A percentile compares a stretch with the other conserved stretches of the same genome.
Evolutionary conservation across 2,113 vertebrate species (phyloP).

Genomic region (Mohoua ochrocephala): DNA sequence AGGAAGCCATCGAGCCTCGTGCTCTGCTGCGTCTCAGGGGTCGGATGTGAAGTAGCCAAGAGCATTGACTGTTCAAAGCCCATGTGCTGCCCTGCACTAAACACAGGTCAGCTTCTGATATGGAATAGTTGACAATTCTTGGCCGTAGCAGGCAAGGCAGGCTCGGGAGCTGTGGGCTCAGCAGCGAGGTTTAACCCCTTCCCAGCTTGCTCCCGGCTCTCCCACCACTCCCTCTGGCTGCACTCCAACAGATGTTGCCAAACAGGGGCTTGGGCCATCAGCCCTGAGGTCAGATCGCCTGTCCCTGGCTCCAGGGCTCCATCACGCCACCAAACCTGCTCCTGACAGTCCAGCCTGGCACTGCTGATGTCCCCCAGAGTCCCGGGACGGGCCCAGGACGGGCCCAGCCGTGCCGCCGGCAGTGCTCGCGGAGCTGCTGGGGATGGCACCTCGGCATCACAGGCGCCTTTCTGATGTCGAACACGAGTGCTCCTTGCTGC

Average conservation of each 20-base stretch:
- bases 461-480: background rate
- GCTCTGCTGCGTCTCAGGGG: fast-evolving
- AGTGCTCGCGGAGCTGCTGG: fast-evolving
- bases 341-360: fast-evolving
- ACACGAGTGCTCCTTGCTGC: background rate
- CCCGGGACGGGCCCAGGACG: background rate
- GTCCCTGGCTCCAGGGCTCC: background rate
- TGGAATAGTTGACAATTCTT: fast-evolving
- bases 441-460: background rate
- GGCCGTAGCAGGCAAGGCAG: background rate
- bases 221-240: background rate
- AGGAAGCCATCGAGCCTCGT: fast-evolving
- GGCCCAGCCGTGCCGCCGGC: fast-evolving
- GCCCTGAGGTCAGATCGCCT: fast-evolving
- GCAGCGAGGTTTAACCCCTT: background rate
- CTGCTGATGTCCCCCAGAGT: fast-evolving
- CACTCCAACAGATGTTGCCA: fast-evolving
- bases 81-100: fast-evolving
- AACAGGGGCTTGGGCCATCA: fast-evolving
- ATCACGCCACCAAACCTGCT: fast-evolving
- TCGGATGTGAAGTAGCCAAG: background rate
- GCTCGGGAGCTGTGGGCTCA: background rate
- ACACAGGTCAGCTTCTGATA: fast-evolving
- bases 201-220: background rate
- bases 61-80: background rate